Percentiles rank a stretch among this genome's conserved stretches.
Conservation (phyloP, 2,797 vertebrate species). For the Rhabdomys pumilio region DNA sequence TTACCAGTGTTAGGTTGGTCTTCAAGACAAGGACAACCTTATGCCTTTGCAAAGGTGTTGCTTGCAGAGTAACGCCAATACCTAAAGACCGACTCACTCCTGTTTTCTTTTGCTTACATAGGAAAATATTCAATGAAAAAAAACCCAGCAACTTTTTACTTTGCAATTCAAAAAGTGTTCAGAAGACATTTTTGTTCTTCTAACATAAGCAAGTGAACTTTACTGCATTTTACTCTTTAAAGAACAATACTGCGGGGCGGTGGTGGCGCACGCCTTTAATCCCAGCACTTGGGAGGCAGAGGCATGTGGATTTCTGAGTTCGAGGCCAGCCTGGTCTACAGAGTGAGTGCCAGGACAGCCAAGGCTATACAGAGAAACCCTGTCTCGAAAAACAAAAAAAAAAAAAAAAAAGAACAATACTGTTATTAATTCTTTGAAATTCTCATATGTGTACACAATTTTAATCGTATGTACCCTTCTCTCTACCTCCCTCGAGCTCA, state of each 20-base stretch:
- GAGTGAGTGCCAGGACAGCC: too few species aligned
- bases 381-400: too few species aligned
- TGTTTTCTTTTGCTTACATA: slow-evolving; percentile 22
- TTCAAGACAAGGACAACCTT: neutral
- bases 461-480: neutral
- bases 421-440: neutral
- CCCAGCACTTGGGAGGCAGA: too few species aligned
- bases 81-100: neutral
- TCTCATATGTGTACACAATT: neutral
- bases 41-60: neutral
- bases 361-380: too few species aligned
- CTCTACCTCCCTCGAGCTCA: neutral
- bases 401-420: too few species aligned
- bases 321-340: too few species aligned
- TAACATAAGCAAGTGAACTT: neutral
- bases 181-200: slow-evolving; percentile 18
- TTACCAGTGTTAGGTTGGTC: slow-evolving; percentile 14
- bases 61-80: slow-evolving; percentile 20
- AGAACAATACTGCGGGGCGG: neutral
- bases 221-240: neutral
- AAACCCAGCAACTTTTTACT: neutral
- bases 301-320: too few species aligned
- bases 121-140: slow-evolving; percentile 36
- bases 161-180: slow-evolving; percentile 41
- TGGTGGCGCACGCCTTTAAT: too few species aligned